A percentile compares a stretch with the other conserved stretches of the same genome.
Conservation (phyloP, 2,888 invertebrate species). For the Dinocampus coccinellae region DNA sequence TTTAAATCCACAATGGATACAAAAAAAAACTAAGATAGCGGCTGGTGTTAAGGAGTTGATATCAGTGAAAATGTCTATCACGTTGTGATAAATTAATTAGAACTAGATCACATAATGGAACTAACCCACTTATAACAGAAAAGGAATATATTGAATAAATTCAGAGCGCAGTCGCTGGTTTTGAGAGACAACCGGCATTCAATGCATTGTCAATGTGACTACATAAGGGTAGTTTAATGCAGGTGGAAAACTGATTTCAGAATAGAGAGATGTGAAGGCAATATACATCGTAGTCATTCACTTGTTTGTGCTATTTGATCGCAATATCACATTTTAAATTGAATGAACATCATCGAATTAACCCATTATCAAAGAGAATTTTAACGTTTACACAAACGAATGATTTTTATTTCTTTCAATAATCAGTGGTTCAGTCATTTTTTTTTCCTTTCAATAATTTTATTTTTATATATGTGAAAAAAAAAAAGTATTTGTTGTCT, state of each 20-base stretch:
- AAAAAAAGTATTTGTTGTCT: neutral
- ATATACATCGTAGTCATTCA: conserved; percentile 35
- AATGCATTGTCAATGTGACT: conserved; percentile 34
- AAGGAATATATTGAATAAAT: conserved; percentile 61
- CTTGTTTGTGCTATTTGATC: conserved; percentile 34
- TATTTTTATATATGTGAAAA: no score
- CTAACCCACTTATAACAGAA: conserved; percentile 59
- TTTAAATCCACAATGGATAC: no score
- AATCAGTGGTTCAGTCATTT: no score
- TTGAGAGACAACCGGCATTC: conserved; percentile 11
- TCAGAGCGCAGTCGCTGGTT: conserved; percentile 60
- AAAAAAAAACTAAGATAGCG: no score
- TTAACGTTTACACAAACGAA: neutral
- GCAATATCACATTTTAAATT: conserved; percentile 7
- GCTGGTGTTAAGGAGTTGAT: no score
- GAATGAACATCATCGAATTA: neutral
- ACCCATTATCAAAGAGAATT: neutral
- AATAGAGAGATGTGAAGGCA: neutral
- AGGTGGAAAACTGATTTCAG: conserved; percentile 38
- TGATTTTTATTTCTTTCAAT: neutral
- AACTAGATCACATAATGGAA: conserved; percentile 42
- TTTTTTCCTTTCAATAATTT: no score
- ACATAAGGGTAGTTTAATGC: conserved; percentile 17
- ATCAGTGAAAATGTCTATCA: conserved; percentile 4
- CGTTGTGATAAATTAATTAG: conserved; percentile 33